A percentile compares a stretch with the other conserved stretches of the same genome.
Evolutionary conservation across 2,888 invertebrate genomes (phyloP).

Genomic region (Diplolepis rosae): DNA sequence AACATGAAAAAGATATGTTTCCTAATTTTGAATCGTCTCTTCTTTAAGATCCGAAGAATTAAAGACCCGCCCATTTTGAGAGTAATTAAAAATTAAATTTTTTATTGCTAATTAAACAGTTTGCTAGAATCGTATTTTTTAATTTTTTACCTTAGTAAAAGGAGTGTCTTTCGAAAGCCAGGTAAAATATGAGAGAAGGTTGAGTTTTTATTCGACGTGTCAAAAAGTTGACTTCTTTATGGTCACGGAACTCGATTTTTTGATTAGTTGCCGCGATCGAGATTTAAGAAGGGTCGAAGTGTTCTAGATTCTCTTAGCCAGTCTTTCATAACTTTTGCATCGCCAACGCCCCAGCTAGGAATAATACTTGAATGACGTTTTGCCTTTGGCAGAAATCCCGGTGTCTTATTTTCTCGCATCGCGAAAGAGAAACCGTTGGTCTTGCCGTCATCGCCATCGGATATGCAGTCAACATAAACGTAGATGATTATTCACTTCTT

Average conservation of each 20-base stretch:
- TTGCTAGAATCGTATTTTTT: background rate
- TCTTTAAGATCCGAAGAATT: conserved; percentile 21
- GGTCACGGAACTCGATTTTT: background rate
- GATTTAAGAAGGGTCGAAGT: background rate
- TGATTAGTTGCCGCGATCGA: background rate
- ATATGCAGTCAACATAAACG: conserved; percentile 11
- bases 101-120: background rate
- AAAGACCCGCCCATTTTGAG: background rate
- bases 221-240: conserved; percentile 9
- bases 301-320: background rate
- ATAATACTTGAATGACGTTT: conserved; percentile 26
- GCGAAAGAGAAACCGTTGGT: background rate
- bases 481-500: conserved; percentile 20
- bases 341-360: conserved; percentile 1
- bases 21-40: conserved; percentile 40
- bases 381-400: conserved; percentile 3
- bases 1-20: conserved; percentile 4
- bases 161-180: background rate
- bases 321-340: conserved; percentile 17
- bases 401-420: conserved; percentile 17
- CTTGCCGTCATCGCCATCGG: conserved; percentile 5
- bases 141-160: background rate
- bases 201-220: background rate
- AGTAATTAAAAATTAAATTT: background rate
- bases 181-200: background rate